Evolutionary conservation across 2,797 vertebrate species (phyloP).

Genomic region (Neosilurus hyrtlii): DNA sequence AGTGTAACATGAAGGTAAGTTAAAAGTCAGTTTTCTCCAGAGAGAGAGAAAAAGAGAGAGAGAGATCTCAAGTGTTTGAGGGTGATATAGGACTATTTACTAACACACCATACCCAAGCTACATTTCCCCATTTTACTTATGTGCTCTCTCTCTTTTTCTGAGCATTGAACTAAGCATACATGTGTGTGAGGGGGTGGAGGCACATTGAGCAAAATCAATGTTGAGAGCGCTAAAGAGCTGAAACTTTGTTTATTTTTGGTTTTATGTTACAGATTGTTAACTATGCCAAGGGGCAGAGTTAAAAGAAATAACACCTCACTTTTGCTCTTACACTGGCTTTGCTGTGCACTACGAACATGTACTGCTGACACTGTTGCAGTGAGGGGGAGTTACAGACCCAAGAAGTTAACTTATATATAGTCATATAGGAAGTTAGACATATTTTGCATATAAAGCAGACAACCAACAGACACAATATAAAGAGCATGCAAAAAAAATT

Average conservation of each 20-base stretch:
- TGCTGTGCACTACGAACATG: background rate
- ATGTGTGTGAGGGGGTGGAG: background rate
- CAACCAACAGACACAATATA: background rate
- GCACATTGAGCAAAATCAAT: background rate
- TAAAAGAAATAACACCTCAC: no score
- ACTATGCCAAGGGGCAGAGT: background rate
- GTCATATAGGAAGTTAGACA: no score
- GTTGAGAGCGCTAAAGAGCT: background rate
- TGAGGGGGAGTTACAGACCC: no score
- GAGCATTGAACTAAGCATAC: background rate
- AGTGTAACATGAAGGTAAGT: background rate
- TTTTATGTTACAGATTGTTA: constrained; percentile 1
- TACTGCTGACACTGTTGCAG: background rate
- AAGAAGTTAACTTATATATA: background rate
- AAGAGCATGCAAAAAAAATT: background rate
- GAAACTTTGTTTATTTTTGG: background rate
- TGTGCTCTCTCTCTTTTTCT: no score
- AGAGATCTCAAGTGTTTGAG: background rate
- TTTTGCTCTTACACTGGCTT: background rate
- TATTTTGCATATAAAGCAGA: background rate
- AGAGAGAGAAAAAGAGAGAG: no score
- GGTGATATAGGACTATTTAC: background rate
- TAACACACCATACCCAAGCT: background rate
- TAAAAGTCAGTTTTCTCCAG: background rate
- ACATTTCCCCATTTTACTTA: background rate